Conservation (phyloP, 1,140 invertebrate species). For the Drosophila guanche region DNA sequence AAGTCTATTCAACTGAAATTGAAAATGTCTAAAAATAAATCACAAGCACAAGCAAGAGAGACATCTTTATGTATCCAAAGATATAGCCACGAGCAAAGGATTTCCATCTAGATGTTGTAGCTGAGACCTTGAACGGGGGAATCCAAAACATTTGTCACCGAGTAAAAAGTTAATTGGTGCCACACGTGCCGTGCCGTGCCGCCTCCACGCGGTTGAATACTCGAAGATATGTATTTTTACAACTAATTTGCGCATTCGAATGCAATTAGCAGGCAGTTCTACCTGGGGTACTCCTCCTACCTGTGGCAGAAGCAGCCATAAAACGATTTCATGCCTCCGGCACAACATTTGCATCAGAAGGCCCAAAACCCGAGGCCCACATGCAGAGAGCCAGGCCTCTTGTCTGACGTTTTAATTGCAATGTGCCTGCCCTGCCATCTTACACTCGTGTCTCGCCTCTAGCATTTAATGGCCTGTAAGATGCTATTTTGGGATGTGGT, state of each 20-base stretch:
- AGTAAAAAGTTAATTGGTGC: conserved; percentile 38
- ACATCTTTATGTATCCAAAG: conserved; percentile 3
- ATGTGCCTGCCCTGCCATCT: conserved; percentile 1
- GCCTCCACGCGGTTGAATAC: too few relatives aligned
- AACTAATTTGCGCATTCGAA: conserved; percentile 32
- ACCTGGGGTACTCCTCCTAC: conserved; percentile 21
- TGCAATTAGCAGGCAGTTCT: conserved; percentile 34
- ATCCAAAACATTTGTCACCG: conserved; percentile 14
- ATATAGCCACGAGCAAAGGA: conserved; percentile 11
- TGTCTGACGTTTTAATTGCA: conserved; percentile 29
- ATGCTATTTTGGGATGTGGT: too few relatives aligned
- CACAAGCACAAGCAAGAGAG: conserved; percentile 6
- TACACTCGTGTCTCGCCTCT: conserved; percentile 16
- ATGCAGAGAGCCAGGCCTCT: background rate
- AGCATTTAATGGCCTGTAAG: conserved; percentile 26
- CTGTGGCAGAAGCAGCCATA: conserved; percentile 14
- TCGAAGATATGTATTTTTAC: conserved; percentile 20
- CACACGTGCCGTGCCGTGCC: conserved; percentile 25
- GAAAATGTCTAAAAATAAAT: conserved; percentile 29
- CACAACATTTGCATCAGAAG: conserved; percentile 19
- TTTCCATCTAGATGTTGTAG: conserved; percentile 1
- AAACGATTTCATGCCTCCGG: conserved; percentile 37
- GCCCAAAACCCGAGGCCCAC: too few relatives aligned
- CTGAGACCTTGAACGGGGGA: conserved; percentile 32
- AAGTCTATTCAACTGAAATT: conserved; percentile 43